Conservation (phyloP, 2,797 vertebrate species). For the Scarus forsteni region DNA sequence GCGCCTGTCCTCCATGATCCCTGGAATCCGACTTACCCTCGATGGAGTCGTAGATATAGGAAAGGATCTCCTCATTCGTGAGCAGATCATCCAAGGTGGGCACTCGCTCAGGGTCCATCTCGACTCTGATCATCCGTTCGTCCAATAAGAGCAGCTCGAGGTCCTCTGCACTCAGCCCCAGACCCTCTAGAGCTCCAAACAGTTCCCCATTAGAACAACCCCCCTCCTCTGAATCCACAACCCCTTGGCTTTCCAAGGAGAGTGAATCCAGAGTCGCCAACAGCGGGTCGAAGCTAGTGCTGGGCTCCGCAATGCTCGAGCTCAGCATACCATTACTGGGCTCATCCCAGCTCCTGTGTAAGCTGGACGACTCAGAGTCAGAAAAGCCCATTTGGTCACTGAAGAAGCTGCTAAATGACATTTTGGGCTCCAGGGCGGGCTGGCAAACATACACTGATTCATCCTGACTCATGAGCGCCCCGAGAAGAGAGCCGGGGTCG, state of each 20-base stretch:
- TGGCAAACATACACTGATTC: slow-evolving; percentile 83
- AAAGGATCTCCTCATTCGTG: slow-evolving; percentile 82
- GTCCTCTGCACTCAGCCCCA: slow-evolving; percentile 85
- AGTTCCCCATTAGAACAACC: slow-evolving; percentile 83
- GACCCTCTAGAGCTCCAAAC: slow-evolving; percentile 83
- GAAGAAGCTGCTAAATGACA: slow-evolving; percentile 74
- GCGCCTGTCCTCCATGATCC: slow-evolving; percentile 28
- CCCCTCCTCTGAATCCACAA: slow-evolving; percentile 57
- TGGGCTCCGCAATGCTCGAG: slow-evolving; percentile 33
- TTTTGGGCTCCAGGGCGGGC: slow-evolving; percentile 68
- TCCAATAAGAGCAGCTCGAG: slow-evolving; percentile 86
- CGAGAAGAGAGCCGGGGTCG: slow-evolving; percentile 83
- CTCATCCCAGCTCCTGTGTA: slow-evolving; percentile 31
- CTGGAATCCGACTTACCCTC: slow-evolving; percentile 59
- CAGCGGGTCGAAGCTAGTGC: slow-evolving; percentile 79
- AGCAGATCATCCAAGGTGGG: slow-evolving; percentile 77
- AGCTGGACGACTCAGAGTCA: slow-evolving; percentile 44
- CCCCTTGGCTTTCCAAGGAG: slow-evolving; percentile 73
- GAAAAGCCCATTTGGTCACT: slow-evolving; percentile 64
- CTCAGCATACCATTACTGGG: slow-evolving; percentile 2
- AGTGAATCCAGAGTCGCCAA: slow-evolving; percentile 84
- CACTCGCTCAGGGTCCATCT: slow-evolving; percentile 77
- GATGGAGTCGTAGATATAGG: slow-evolving; percentile 78
- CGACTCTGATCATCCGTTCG: slow-evolving; percentile 85
- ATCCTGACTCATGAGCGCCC: slow-evolving; percentile 86